Evolutionary conservation across 1,140 invertebrate species (phyloP), one percentile per base, ranked within the genome.

Genomic region (Tribolium castaneum): DNA sequence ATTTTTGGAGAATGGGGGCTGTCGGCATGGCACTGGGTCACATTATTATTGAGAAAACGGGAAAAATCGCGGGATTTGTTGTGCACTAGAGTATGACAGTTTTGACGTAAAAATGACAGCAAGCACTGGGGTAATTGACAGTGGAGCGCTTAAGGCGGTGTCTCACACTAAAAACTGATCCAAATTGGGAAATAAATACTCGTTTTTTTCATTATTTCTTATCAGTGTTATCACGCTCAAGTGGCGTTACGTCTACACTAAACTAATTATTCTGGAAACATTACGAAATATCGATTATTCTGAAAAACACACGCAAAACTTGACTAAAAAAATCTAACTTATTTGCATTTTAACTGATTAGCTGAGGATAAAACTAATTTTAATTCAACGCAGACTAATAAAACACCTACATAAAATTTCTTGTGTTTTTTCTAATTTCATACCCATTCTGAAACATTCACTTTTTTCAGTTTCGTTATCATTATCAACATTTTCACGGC

Each of bases 91-190:
- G 51, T 19, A 19, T 52, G 51, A 52, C 51, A 52, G 51, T 52
- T 52, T n/a, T 52, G 51, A 52, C 51, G 51, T 52, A 16, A 16
- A 19, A 52, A 52, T 52, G 51, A 52, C 51, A 52, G 51, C 35
- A 52, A 6, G n/a, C 12, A 30, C 6, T 30, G 25, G 25, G 51
- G 9, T 1, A 14, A 52, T 1, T 52, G 51, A 52, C 51, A 52
- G 51, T 12, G 51, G 39, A 45, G 39, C 39, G 39, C n/a, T 45
- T 9, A 19, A 19, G 16, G 16, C 39, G 9, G 39, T 9, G 7
- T 45, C n/a, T 45, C n/a, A n/a, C 7, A 45, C 25, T 30, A 30
- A 0, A 2, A 1, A 5, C 25, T 30, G 6, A 30, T 5, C 3
- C 25, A 30, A 30, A 30, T 30, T 5, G 25, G 5, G 39, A 45